Evolutionary conservation across 92 coral and sea anemone genomes (phyloP).

Genomic region (Phenganax marumi): DNA sequence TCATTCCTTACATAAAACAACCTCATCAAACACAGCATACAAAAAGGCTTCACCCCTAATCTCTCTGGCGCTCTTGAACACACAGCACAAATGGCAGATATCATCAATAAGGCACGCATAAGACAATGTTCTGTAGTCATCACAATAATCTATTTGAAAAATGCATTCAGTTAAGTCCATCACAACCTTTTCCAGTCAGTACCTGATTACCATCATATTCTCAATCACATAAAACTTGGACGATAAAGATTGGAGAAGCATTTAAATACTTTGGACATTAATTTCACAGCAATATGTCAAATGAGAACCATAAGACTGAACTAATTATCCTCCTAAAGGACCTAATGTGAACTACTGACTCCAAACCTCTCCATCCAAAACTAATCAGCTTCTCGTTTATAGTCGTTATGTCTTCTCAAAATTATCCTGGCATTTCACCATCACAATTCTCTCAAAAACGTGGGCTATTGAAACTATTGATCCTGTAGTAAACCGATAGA

Average conservation of each 20-base stretch:
- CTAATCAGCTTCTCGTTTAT: constrained; percentile 32
- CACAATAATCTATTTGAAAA: too few species aligned
- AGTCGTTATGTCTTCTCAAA: constrained; percentile 48
- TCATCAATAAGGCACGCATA: too few species aligned
- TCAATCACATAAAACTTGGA: constrained; percentile 34
- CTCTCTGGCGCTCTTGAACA: too few species aligned
- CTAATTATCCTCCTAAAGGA: not conserved
- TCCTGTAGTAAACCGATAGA: constrained; percentile 41
- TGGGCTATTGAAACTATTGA: constrained; percentile 44
- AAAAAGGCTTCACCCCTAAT: too few species aligned
- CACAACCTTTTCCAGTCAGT: too few species aligned
- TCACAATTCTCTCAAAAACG: constrained; percentile 41
- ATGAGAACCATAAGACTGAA: too few species aligned
- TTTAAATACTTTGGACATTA: too few species aligned
- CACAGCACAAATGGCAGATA: too few species aligned
- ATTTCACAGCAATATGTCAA: not conserved
- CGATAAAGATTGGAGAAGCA: not conserved
- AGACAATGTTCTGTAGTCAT: constrained; percentile 5
- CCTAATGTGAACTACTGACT: constrained; percentile 35
- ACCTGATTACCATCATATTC: too few species aligned
- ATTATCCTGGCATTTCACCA: constrained; percentile 49
- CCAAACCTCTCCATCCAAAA: too few species aligned
- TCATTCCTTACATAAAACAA: not conserved
- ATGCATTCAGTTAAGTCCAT: too few species aligned
- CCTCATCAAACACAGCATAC: too few species aligned